phyloP scores from a whole-genome alignment of 2,888 invertebrate species.

The Lithophane semibrunnea region DNA sequence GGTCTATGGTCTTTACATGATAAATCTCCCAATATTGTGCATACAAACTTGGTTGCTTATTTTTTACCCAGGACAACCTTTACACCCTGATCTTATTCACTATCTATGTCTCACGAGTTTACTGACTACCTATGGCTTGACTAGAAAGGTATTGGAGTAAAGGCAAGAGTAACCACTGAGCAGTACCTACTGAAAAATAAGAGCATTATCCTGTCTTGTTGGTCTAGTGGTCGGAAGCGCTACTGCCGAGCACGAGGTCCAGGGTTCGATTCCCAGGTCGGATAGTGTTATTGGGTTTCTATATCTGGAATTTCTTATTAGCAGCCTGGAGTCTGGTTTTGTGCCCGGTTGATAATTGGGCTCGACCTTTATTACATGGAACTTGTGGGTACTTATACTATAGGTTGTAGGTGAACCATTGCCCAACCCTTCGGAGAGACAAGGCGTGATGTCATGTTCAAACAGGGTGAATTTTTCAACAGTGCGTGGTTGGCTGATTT shows the following conservation, averaged over 20 bases:
- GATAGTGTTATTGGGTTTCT: neutral
- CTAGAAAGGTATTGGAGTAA: neutral
- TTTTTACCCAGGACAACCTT: neutral
- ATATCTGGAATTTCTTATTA: neutral
- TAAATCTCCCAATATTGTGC: too few species aligned
- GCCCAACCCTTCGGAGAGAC: neutral
- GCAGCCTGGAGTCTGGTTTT: neutral
- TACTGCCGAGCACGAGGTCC: neutral
- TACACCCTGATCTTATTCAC: neutral
- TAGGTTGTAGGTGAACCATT: neutral
- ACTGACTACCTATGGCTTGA: neutral
- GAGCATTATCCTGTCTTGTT: neutral
- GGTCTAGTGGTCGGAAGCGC: neutral
- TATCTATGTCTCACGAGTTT: neutral
- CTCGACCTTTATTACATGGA: neutral
- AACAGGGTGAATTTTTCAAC: neutral
- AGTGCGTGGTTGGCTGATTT: neutral
- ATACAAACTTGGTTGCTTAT: neutral
- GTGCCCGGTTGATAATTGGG: neutral
- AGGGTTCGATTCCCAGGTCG: neutral
- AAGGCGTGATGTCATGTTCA: neutral
- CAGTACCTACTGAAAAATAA: neutral
- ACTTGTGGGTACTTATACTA: too few species aligned
- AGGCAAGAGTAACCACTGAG: neutral
- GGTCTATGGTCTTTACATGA: too few species aligned